Evolutionary conservation across 2,888 invertebrate genomes (phyloP).

Genomic region (Diarsia rubi): DNA sequence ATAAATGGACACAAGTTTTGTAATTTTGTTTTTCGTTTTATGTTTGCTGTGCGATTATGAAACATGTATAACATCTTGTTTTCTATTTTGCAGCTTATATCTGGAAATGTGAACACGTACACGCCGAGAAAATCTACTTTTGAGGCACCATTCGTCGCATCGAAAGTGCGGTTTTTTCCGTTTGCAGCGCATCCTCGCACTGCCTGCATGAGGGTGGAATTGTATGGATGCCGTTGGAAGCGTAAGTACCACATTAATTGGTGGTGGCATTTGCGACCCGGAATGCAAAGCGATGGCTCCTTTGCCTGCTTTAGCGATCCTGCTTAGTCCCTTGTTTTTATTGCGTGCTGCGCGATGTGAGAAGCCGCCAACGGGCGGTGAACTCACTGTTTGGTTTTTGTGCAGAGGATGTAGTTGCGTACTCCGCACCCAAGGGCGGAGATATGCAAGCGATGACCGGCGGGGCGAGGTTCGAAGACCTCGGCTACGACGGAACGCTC

Average conservation of each 20-base stretch:
- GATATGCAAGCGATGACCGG: conserved; percentile 92
- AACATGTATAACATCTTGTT: conserved; percentile 24
- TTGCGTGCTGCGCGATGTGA: conserved; percentile 69
- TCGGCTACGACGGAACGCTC: conserved; percentile 94
- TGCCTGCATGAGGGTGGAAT: conserved; percentile 97
- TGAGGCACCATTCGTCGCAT: conserved; percentile 96
- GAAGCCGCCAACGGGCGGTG: conserved; percentile 75
- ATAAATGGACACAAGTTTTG: conserved; percentile 16
- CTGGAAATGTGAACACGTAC: conserved; percentile 95
- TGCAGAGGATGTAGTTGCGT: conserved; percentile 93
- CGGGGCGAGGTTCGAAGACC: conserved; percentile 93
- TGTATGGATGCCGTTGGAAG: conserved; percentile 95
- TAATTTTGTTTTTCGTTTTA: background rate
- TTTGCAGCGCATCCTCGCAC: conserved; percentile 96
- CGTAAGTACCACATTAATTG: conserved; percentile 84
- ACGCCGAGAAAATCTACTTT: conserved; percentile 93
- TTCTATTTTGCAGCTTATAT: conserved; percentile 91
- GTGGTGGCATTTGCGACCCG: conserved; percentile 84
- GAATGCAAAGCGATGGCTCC: conserved; percentile 74
- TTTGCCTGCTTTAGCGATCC: conserved; percentile 59
- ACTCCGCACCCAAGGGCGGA: conserved; percentile 93
- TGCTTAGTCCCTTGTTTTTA: no score
- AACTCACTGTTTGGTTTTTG: conserved; percentile 75
- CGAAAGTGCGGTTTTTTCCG: conserved; percentile 96
- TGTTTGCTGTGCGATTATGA: background rate